Conservation (phyloP, 1,140 invertebrate genomes). For the Neoseiulus cucumeris region DNA sequence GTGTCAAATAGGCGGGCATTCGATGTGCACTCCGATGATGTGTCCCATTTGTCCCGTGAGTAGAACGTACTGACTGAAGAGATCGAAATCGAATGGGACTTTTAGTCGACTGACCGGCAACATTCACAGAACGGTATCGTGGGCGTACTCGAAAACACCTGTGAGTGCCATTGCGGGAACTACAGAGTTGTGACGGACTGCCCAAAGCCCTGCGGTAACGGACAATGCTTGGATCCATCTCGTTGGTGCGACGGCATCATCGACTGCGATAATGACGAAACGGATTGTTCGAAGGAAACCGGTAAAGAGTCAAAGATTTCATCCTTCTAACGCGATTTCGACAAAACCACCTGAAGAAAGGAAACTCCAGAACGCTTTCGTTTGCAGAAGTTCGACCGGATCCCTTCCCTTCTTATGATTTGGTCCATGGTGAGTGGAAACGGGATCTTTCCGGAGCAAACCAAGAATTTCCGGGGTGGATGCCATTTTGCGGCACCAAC, state of each 20-base stretch:
- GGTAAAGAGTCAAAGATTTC: too few relatives aligned
- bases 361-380: background rate
- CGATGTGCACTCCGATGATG: slow-evolving; percentile 41
- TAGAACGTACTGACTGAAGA: too few relatives aligned
- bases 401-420: background rate
- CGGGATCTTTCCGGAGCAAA: background rate
- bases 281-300: slow-evolving; percentile 33
- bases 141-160: slow-evolving; percentile 7
- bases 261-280: slow-evolving; percentile 65
- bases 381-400: background rate
- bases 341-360: too few relatives aligned
- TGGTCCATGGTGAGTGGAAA: background rate
- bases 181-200: slow-evolving; percentile 30
- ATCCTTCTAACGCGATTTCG: too few relatives aligned
- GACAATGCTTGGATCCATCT: slow-evolving; percentile 45
- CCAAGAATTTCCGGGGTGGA: too few relatives aligned
- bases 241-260: slow-evolving; percentile 58
- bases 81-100: too few relatives aligned
- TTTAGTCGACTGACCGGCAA: too few relatives aligned
- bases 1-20: slow-evolving; percentile 46
- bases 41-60: slow-evolving; percentile 37
- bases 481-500: too few relatives aligned
- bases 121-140: background rate
- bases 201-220: slow-evolving; percentile 35
- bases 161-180: slow-evolving; percentile 18